These are phyloP conservation scores for Corythaixoides concolor DNA, from an alignment of 2,113 vertebrate genomes.

Conservation along the genomic window DNA sequence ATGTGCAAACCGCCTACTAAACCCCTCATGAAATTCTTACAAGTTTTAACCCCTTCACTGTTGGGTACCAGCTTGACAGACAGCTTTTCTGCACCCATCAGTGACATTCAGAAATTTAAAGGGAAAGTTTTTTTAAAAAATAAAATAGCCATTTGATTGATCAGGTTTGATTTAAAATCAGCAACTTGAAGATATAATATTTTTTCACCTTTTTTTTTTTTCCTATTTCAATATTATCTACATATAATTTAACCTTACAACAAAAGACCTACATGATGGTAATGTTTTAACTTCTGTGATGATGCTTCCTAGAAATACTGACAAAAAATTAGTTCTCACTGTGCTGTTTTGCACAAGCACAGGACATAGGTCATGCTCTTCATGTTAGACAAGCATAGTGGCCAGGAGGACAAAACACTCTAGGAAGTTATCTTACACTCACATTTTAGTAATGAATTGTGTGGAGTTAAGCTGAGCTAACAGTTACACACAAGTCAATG, in stretches of 20 bases:
- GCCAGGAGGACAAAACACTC: neutral
- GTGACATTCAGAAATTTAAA: neutral
- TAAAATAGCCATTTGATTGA: neutral
- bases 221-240: neutral
- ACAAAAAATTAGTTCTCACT: neutral
- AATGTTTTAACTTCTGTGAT: neutral
- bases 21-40: too few relatives aligned
- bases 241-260: neutral
- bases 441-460: neutral
- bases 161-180: neutral
- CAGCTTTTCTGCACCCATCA: neutral
- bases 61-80: too few relatives aligned
- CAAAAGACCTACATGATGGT: neutral
- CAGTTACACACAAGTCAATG: neutral
- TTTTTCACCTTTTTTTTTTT: neutral
- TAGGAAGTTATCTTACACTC: neutral
- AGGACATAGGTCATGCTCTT: neutral
- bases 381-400: neutral
- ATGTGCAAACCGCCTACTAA: too few relatives aligned
- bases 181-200: neutral
- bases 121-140: neutral
- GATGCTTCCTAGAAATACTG: neutral
- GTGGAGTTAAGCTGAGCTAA: neutral
- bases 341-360: neutral
- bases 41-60: too few relatives aligned